Evolutionary conservation across 2,888 invertebrate species (phyloP), one percentile per base, ranked within the genome.

Genomic region (Linnaemya tessellans): DNA sequence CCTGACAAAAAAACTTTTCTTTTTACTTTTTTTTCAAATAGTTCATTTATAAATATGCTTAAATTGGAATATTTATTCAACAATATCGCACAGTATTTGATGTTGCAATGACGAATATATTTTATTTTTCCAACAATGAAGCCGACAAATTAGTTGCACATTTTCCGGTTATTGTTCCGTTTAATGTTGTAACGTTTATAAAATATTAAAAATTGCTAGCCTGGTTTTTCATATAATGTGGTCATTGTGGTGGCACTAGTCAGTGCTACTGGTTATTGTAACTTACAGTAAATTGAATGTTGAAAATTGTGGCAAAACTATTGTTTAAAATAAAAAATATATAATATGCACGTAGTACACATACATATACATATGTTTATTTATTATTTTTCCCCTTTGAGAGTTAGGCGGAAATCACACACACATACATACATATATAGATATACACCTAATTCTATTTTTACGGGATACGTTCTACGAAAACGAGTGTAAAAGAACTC

Each of bases 1-100:
- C 94, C 94, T 94, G 94, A 94, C 89, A 89, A n/a, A 65, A 5
- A 67, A 11, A 67, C 49, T 85, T 56, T n/a, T 30, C 68, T 75
- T 79, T 79, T 74, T 75, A 11, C 8, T 64, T 64, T 20, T 11
- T 41, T 41, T 9, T 7, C 11, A 11, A 41, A 41, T n/a, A n/a
- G n/a, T n/a, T n/a, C n/a, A n/a, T n/a, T n/a, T n/a, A n/a, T n/a
- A n/a, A n/a, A n/a, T n/a, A n/a, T n/a, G n/a, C n/a, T n/a, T n/a
- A n/a, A n/a, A n/a, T n/a, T n/a, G n/a, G n/a, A n/a, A n/a, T n/a
- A n/a, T n/a, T n/a, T n/a, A n/a, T n/a, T n/a, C n/a, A n/a, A n/a
- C n/a, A n/a, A n/a, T n/a, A n/a, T n/a, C n/a, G n/a, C n/a, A n/a
- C n/a, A 3, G 30, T 30, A 30, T n/a, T 7, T n/a, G n/a, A 46